Conservation (phyloP, 2,888 invertebrate genomes). For the Icerya purchasi region DNA sequence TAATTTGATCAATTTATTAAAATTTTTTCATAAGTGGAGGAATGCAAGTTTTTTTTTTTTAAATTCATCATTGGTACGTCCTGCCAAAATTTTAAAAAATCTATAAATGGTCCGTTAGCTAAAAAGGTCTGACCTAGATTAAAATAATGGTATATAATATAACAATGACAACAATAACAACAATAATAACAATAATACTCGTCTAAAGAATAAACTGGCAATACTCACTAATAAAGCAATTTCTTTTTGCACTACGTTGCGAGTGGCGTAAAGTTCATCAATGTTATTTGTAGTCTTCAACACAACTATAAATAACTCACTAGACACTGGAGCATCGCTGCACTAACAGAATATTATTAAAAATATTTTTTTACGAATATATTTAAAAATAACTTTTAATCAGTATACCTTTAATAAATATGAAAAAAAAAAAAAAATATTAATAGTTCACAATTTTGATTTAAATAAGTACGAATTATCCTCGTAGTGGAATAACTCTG, state of each 20-base stretch:
- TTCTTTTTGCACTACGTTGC: conserved; percentile 58
- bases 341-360: conserved; percentile 34
- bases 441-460: too few species aligned
- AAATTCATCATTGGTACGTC: too few species aligned
- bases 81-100: too few species aligned
- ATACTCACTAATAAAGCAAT: conserved; percentile 45
- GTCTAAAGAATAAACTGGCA: conserved; percentile 2
- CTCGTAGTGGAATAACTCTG: too few species aligned
- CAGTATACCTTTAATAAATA: too few species aligned
- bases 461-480: too few species aligned
- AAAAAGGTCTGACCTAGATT: neutral
- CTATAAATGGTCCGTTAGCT: too few species aligned
- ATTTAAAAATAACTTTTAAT: too few species aligned
- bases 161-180: conserved; percentile 1
- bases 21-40: too few species aligned
- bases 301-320: conserved; percentile 65
- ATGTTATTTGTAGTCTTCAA: conserved; percentile 55
- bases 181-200: conserved; percentile 3
- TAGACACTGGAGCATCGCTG: conserved; percentile 49
- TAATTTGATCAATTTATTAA: too few species aligned
- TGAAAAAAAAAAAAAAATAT: too few species aligned
- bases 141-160: neutral
- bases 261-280: conserved; percentile 61
- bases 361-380: too few species aligned
- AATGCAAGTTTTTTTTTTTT: neutral